phyloP scores from a whole-genome alignment of 2,113 vertebrate genomes.

The Corynorhinus townsendii region DNA sequence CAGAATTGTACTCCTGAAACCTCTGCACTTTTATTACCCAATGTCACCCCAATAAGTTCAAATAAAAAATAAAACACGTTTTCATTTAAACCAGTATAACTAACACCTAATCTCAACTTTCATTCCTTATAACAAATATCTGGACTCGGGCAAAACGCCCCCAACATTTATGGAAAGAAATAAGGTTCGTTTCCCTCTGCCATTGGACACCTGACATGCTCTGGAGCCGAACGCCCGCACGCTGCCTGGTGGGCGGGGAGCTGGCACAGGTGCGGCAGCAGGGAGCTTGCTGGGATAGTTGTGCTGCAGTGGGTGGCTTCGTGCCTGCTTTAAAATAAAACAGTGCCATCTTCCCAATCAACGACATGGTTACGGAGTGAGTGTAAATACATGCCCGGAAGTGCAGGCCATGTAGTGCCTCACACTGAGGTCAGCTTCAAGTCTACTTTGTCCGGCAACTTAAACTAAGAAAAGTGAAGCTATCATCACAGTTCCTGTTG shows the following conservation, averaged over 20 bases:
- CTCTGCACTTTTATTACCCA: neutral
- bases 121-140: neutral
- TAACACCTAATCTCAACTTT: neutral
- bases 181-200: neutral
- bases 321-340: conserved; percentile 34
- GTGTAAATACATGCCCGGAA: neutral
- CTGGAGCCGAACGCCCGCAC: neutral
- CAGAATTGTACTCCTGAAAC: neutral
- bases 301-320: neutral
- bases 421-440: neutral
- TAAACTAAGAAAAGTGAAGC: neutral
- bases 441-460: neutral
- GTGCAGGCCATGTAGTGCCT: neutral
- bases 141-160: neutral
- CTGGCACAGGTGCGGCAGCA: neutral
- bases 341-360: neutral
- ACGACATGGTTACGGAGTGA: neutral
- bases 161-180: neutral
- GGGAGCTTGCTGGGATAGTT: neutral
- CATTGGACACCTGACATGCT: no score
- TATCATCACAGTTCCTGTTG: neutral
- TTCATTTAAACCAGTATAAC: neutral
- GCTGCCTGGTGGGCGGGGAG: no score
- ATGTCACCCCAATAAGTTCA: neutral
- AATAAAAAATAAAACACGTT: neutral